A percentile compares a stretch with the other conserved stretches of the same genome.
Evolutionary conservation across 2,797 vertebrate genomes (phyloP).

Genomic region (Cercopithecus neglectus): DNA sequence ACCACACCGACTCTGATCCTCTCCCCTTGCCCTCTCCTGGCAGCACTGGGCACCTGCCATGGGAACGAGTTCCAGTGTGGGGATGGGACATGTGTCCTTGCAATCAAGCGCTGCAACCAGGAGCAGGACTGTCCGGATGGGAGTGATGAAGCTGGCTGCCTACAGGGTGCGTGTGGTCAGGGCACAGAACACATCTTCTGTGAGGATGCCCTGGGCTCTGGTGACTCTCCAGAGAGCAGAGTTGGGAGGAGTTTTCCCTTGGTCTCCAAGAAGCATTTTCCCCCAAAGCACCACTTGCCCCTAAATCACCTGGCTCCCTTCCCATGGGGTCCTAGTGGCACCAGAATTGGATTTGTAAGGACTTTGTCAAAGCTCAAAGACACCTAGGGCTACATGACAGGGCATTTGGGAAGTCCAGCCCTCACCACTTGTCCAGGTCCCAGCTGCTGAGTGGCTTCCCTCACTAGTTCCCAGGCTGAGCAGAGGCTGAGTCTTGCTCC

Average conservation of each 20-base stretch:
- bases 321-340: background rate
- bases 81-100: conserved; percentile 94
- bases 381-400: background rate
- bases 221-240: background rate
- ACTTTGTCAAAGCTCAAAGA: background rate
- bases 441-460: background rate
- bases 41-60: conserved; percentile 91
- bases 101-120: conserved; percentile 94
- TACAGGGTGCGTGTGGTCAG: conserved; percentile 88
- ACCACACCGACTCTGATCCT: background rate
- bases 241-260: background rate
- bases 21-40: background rate
- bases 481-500: background rate
- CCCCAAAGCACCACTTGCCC: background rate
- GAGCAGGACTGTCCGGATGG: conserved; percentile 93
- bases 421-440: background rate
- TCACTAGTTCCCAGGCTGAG: background rate
- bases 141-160: conserved; percentile 95
- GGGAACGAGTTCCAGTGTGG: conserved; percentile 97
- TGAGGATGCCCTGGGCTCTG: background rate
- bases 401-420: background rate
- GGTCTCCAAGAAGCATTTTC: background rate
- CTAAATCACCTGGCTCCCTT: background rate
- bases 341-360: background rate
- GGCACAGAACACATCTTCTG: background rate